These are phyloP conservation scores for Sylvilagus floridanus DNA, from an alignment of 2,797 vertebrate species.

Conservation along the genomic window DNA sequence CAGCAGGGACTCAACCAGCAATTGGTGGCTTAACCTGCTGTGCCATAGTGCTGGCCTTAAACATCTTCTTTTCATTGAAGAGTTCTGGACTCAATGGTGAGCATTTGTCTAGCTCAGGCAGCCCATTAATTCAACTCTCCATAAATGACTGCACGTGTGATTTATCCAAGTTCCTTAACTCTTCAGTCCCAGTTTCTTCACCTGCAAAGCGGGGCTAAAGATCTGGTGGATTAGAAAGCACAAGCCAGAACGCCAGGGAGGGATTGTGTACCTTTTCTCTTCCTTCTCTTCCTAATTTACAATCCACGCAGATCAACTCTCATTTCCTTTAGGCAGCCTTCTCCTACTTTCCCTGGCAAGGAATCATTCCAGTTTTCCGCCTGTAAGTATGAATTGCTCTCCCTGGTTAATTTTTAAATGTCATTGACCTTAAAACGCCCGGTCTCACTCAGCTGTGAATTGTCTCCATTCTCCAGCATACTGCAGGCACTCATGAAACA, in stretches of 20 bases:
- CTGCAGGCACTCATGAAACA: neutral
- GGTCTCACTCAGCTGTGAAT: neutral
- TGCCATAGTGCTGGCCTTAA: no score
- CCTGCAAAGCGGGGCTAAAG: neutral
- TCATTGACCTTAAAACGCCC: neutral
- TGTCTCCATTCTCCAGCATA: neutral
- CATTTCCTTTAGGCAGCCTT: neutral
- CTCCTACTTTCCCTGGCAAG: neutral
- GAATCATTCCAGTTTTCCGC: neutral
- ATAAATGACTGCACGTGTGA: neutral
- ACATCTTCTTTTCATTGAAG: neutral
- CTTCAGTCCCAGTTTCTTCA: neutral
- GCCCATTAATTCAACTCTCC: neutral
- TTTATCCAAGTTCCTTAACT: neutral
- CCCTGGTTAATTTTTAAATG: slow-evolving; percentile 26
- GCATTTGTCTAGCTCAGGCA: neutral
- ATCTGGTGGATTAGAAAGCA: neutral
- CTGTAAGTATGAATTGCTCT: neutral
- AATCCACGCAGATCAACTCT: neutral
- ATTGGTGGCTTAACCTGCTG: no score
- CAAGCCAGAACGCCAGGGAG: neutral
- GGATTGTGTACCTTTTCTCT: neutral
- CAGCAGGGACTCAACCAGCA: no score
- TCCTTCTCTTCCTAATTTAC: neutral
- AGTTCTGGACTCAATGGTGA: neutral